Evolutionary conservation across 2,888 invertebrate genomes (phyloP).

Genomic region (Tinea trinotella): DNA sequence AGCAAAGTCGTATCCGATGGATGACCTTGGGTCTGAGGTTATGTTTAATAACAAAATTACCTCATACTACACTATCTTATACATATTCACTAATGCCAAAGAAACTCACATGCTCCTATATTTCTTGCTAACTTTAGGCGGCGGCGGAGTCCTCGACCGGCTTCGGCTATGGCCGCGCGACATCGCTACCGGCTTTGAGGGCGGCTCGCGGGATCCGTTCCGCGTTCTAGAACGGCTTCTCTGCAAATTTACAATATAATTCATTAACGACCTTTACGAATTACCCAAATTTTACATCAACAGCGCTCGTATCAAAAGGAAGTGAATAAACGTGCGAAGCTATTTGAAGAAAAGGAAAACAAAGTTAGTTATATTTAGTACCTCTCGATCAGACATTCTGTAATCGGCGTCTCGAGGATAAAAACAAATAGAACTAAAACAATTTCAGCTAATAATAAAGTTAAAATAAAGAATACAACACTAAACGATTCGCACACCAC

Average conservation of each 20-base stretch:
- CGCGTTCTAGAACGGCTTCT: constrained; percentile 66
- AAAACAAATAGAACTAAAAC: constrained; percentile 35
- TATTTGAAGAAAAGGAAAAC: constrained; percentile 25
- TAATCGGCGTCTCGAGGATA: constrained; percentile 31
- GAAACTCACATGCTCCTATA: constrained; percentile 64
- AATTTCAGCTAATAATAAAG: constrained; percentile 48
- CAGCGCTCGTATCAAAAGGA: constrained; percentile 45
- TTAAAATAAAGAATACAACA: constrained; percentile 27
- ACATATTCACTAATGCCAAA: neutral
- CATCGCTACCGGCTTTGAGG: constrained; percentile 52
- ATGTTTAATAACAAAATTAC: constrained; percentile 3
- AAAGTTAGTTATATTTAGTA: constrained; percentile 45
- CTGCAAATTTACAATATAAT: constrained; percentile 37
- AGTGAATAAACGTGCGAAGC: constrained; percentile 27
- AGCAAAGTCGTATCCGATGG: neutral
- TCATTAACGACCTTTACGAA: constrained; percentile 31
- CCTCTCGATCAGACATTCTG: constrained; percentile 67
- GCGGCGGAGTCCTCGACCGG: constrained; percentile 68
- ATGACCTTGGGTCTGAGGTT: constrained; percentile 1
- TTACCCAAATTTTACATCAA: neutral
- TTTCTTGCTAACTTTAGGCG: constrained; percentile 59
- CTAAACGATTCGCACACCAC: constrained; percentile 12
- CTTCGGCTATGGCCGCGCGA: constrained; percentile 62
- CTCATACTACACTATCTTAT: neutral
- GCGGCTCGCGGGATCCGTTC: constrained; percentile 63